Conservation (phyloP, 2,797 vertebrate genomes). For the Tenualosa thibaudeaui region DNA sequence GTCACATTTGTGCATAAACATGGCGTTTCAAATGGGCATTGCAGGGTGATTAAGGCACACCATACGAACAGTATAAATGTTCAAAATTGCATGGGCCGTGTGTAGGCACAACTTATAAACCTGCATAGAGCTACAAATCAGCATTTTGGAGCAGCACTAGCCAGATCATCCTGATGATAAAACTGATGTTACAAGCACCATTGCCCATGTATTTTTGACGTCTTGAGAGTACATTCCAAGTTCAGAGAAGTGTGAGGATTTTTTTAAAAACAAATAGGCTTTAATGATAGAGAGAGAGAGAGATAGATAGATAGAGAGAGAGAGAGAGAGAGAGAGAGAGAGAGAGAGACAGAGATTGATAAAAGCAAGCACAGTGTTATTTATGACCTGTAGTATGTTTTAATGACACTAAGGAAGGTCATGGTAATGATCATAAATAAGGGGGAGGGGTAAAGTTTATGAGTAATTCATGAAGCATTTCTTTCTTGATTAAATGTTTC, state of each 20-base stretch:
- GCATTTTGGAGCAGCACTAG: not conserved
- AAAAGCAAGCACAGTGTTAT: conserved; percentile 49
- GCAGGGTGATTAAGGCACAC: too few species aligned
- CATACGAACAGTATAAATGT: too few species aligned
- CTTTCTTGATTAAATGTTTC: conserved; percentile 56
- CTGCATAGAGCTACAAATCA: too few species aligned
- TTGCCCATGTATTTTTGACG: not conserved
- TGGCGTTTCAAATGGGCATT: too few species aligned
- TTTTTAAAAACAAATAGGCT: not conserved
- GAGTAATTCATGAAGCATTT: conserved; percentile 55
- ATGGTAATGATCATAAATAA: conserved; percentile 72
- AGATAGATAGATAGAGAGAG: not conserved
- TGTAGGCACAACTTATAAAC: too few species aligned
- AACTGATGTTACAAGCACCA: not conserved
- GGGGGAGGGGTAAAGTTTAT: conserved; percentile 15
- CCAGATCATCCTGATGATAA: not conserved
- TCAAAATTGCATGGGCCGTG: too few species aligned
- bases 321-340: conserved; percentile 6
- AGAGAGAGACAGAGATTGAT: conserved; percentile 35
- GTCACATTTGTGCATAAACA: too few species aligned
- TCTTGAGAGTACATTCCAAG: not conserved
- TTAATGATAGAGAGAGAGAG: not conserved
- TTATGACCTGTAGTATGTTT: conserved; percentile 62
- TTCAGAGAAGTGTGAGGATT: not conserved
- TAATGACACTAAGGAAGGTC: conserved; percentile 62